A percentile compares a stretch with the other conserved stretches of the same genome.
Evolutionary conservation across 2,888 invertebrate genomes (phyloP).

Genomic region (Laothoe populi): DNA sequence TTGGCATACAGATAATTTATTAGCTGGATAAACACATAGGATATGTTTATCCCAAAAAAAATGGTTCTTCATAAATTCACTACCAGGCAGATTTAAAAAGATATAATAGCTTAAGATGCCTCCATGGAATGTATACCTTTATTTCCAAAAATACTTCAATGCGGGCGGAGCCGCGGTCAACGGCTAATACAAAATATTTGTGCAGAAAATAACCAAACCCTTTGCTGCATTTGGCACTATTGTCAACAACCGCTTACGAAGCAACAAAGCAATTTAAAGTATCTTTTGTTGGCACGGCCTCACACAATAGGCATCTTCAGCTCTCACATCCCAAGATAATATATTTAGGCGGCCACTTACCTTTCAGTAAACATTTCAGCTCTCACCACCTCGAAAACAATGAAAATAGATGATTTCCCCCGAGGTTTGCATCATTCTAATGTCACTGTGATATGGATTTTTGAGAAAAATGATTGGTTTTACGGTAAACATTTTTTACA

Average conservation of each 20-base stretch:
- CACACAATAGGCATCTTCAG: neutral
- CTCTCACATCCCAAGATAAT: slow-evolving; percentile 2
- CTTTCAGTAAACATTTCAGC: slow-evolving; percentile 19
- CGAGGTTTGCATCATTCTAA: neutral
- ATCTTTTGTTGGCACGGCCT: neutral
- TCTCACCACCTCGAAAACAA: slow-evolving; percentile 15
- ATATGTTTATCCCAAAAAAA: no score
- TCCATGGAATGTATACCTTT: no score
- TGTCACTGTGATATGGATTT: neutral
- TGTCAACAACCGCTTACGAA: neutral
- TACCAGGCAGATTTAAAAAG: no score
- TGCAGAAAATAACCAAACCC: no score
- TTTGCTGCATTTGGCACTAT: neutral
- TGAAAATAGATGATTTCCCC: slow-evolving; percentile 27
- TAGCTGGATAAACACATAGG: no score
- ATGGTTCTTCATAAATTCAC: no score
- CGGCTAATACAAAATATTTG: no score
- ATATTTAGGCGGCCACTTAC: slow-evolving; percentile 3
- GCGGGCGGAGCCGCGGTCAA: no score
- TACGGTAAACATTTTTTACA: neutral
- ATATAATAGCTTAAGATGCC: no score
- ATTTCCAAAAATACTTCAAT: no score
- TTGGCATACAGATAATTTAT: no score
- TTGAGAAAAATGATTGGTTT: neutral
- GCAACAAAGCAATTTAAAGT: no score